Conservation (phyloP, 35 echinoderm and acorn worm genomes). For the Apostichopus japonicus region DNA sequence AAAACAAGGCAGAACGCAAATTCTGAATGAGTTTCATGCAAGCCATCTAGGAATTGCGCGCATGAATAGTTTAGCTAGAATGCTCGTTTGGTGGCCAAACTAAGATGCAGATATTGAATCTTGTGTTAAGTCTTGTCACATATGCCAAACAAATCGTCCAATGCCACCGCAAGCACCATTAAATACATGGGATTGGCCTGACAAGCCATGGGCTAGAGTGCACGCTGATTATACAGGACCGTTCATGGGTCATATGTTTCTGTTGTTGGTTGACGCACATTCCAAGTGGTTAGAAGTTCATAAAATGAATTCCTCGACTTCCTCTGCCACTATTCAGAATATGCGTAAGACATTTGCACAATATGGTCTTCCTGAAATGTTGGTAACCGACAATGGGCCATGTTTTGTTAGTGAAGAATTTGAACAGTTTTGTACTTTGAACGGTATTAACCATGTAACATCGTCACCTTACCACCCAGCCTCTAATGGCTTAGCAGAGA, state of each 20-base stretch:
- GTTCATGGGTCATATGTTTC: conserved; percentile 68
- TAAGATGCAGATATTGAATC: too few relatives aligned
- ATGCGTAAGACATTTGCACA: conserved; percentile 58
- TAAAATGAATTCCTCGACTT: conserved; percentile 57
- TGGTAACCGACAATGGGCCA: conserved; percentile 69
- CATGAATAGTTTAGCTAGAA: too few relatives aligned
- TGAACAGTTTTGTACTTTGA: conserved; percentile 42
- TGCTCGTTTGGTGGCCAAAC: too few relatives aligned
- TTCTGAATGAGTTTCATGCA: too few relatives aligned
- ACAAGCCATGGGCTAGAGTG: conserved; percentile 58
- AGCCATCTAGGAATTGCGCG: too few relatives aligned
- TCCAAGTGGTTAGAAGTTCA: conserved; percentile 82
- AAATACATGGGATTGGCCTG: conserved; percentile 67
- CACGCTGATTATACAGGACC: conserved; percentile 75
- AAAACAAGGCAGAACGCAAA: too few relatives aligned
- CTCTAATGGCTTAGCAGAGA: background rate
- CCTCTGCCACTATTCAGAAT: background rate
- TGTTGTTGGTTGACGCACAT: conserved; percentile 77
- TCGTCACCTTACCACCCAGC: background rate
- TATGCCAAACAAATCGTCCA: conserved; percentile 5
- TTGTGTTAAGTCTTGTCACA: too few relatives aligned
- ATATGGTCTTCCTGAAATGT: conserved; percentile 57
- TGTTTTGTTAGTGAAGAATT: conserved; percentile 75
- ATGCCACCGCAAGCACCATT: conserved; percentile 55
- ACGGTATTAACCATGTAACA: background rate